Evolutionary conservation across 2,888 invertebrate species (phyloP).

Genomic region (Ischnus inquisitorius): DNA sequence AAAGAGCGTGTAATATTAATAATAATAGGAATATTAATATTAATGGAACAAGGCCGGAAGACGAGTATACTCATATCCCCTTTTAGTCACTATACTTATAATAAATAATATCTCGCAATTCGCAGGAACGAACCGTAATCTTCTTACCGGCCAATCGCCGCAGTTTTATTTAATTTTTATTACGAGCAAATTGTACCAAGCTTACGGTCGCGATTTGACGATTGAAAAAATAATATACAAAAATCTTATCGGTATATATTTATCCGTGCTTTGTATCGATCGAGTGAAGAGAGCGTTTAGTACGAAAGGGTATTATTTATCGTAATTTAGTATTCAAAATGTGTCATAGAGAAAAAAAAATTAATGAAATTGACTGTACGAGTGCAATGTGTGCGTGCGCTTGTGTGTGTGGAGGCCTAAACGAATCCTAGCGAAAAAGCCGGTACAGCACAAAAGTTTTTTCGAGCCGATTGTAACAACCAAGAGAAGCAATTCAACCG

Average conservation of each 20-base stretch:
- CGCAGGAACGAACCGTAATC: constrained; percentile 60
- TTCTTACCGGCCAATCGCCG: constrained; percentile 61
- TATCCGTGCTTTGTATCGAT: constrained; percentile 48
- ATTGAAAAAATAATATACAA: background rate
- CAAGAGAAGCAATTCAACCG: constrained; percentile 54
- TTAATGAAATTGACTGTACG: background rate
- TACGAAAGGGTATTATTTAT: constrained; percentile 59
- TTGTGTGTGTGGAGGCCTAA: constrained; percentile 64
- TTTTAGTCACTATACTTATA: constrained; percentile 68
- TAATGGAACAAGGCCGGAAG: constrained; percentile 56
- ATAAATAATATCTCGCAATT: constrained; percentile 65
- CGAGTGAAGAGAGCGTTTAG: constrained; percentile 36
- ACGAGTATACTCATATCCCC: constrained; percentile 62
- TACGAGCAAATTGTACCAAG: constrained; percentile 8
- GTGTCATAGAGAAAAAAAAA: constrained; percentile 46
- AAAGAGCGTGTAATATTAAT: constrained; percentile 54
- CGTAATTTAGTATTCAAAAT: constrained; percentile 45
- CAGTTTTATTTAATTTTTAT: constrained; percentile 46
- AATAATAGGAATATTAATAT: constrained; percentile 35
- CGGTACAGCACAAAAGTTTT: constrained; percentile 24
- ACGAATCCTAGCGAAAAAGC: constrained; percentile 48
- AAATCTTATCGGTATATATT: constrained; percentile 17
- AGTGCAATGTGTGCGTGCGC: constrained; percentile 15
- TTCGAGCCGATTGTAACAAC: constrained; percentile 45
- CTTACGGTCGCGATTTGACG: constrained; percentile 15